Evolutionary conservation across 2,113 vertebrate species (phyloP), one percentile per base, ranked within the genome.

Genomic region (Gasterosteus nipponicus): DNA sequence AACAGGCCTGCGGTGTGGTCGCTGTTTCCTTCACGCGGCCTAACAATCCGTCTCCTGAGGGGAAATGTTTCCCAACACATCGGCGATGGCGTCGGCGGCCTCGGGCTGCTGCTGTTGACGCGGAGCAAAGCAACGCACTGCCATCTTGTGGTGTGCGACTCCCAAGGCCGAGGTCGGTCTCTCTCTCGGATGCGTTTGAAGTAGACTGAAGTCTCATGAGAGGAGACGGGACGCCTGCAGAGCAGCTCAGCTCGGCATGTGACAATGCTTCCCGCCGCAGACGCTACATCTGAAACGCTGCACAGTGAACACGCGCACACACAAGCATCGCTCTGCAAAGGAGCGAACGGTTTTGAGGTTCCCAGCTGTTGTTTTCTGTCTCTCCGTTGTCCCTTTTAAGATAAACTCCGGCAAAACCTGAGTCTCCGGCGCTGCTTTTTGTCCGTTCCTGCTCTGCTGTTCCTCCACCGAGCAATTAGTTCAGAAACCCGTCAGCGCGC

Each of bases 61-160:
- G 71, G 69, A 74, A 53, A 82, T 42, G 22, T 49, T 75, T 67
- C 61, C 62, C 29, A 59, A 59, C 22, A 5, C 61, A 46, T 69
- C 44, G 42, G 18, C 57, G 29, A 62, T 58, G 18, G 26, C 63
- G 73, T 82, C 62, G 69, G 75, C 74, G 59, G 6, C 62, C 7
- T 47, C 49, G 26, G 26, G 19, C 18, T 16, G 56, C 22, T 0
- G 5, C 15, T n/a, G 29, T 11, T 80, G 18, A 31, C 38, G 66
- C 54, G 71, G 79, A 71, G 22, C 60, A 88, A 53, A 80, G 78
- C 61, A 22, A 72, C 72, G 62, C 75, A 88, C 84, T 92, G 92
- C 91, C 92, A 92, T 81, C 88, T 81, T 75, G 88, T 93, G 92
- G 89, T 65, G 11, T 15, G 8, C 7, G 29, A 9, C 18, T 47